phyloP scores from a whole-genome alignment of 2,888 invertebrate genomes.

The Spisula subtruncata region DNA sequence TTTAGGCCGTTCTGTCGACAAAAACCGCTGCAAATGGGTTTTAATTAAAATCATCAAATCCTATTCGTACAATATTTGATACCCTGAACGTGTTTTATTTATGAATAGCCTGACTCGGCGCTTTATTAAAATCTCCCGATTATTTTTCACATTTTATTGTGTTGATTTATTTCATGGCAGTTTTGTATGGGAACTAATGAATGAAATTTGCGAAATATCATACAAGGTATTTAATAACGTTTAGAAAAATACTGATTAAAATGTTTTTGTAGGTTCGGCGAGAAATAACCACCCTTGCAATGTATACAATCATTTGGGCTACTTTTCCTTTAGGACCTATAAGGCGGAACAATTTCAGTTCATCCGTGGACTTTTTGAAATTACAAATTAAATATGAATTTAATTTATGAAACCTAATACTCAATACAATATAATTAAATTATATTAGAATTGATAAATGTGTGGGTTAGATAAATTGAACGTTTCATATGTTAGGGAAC shows the following conservation, averaged over 20 bases:
- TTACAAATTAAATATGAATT: conserved; percentile 23
- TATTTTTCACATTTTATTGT: conserved; percentile 43
- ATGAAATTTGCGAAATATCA: conserved; percentile 41
- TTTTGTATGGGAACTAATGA: conserved; percentile 49
- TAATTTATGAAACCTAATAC: background rate
- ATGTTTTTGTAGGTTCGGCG: background rate
- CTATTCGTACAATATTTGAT: conserved; percentile 35
- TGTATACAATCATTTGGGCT: conserved; percentile 6
- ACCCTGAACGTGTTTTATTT: conserved; percentile 50
- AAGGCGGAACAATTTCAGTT: background rate
- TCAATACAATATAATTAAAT: background rate
- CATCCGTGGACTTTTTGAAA: background rate
- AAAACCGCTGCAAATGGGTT: conserved; percentile 31
- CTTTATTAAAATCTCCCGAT: conserved; percentile 43
- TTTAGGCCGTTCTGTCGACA: conserved; percentile 30
- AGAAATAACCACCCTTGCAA: background rate
- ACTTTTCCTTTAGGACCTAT: background rate
- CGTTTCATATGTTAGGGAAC: background rate
- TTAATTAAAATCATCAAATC: conserved; percentile 47
- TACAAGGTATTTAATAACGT: conserved; percentile 23
- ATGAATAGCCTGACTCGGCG: conserved; percentile 41
- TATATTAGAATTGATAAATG: conserved; percentile 2
- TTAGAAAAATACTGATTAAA: conserved; percentile 30
- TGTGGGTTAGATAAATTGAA: background rate
- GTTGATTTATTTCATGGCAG: conserved; percentile 52